phyloP scores from a whole-genome alignment of 2,888 invertebrate species.

The Argynnis bischoffii region DNA sequence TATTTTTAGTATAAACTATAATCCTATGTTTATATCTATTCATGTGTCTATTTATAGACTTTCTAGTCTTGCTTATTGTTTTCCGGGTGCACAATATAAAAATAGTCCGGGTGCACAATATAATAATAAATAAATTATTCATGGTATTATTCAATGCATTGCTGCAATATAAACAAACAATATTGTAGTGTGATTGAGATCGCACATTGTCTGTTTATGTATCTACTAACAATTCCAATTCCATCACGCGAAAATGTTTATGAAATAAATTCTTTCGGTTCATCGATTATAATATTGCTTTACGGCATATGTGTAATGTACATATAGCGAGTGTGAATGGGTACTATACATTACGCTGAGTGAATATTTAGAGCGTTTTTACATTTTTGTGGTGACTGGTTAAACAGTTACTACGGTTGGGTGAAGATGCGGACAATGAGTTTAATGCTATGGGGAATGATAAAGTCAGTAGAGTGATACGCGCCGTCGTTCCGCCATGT shows the following conservation, averaged over 20 bases:
- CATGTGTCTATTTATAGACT: slow-evolving; percentile 40
- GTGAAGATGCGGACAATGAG: slow-evolving; percentile 30
- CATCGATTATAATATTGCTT: slow-evolving; percentile 26
- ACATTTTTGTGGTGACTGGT: slow-evolving; percentile 34
- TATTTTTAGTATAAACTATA: no score
- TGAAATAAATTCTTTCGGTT: slow-evolving; percentile 40
- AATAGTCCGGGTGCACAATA: slow-evolving; percentile 38
- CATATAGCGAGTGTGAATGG: slow-evolving; percentile 16
- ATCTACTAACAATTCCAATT: slow-evolving; percentile 46
- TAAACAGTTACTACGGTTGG: slow-evolving; percentile 27
- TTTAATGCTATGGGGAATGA: slow-evolving; percentile 24
- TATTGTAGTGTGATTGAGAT: slow-evolving; percentile 38
- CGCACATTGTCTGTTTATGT: slow-evolving; percentile 54
- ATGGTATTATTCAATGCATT: slow-evolving; percentile 33
- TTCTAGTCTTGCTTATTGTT: slow-evolving; percentile 41
- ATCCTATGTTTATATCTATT: neutral
- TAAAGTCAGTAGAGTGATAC: slow-evolving; percentile 47
- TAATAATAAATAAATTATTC: slow-evolving; percentile 34
- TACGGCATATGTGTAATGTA: neutral
- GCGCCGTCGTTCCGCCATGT: slow-evolving; percentile 41
- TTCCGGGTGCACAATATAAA: slow-evolving; percentile 45
- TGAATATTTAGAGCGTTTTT: slow-evolving; percentile 23
- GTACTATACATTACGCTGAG: slow-evolving; percentile 4
- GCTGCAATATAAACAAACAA: slow-evolving; percentile 38
- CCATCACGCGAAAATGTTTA: slow-evolving; percentile 50